Conservation (phyloP, 2,888 invertebrate genomes). For the Heliconius ismenius region DNA sequence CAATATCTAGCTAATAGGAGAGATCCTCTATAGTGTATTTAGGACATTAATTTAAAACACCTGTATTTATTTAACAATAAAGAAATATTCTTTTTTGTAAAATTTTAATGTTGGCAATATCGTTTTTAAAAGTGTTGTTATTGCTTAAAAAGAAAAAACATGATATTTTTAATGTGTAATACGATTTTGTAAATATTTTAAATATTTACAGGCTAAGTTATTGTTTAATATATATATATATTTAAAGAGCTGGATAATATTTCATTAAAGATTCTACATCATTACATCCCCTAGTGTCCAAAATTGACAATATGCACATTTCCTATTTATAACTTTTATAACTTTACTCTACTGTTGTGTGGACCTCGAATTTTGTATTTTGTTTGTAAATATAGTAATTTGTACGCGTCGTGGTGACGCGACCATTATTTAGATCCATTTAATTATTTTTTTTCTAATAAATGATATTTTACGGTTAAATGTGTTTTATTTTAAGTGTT, state of each 20-base stretch:
- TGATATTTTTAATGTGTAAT: no score
- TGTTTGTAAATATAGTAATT: constrained; percentile 19
- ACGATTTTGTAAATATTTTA: neutral
- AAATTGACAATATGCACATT: constrained; percentile 42
- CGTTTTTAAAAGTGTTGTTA: no score
- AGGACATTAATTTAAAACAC: neutral
- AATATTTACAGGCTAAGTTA: neutral
- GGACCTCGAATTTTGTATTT: constrained; percentile 25
- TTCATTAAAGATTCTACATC: neutral
- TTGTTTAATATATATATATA: no score
- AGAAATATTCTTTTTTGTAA: no score
- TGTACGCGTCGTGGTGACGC: constrained; percentile 1
- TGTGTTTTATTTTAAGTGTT: constrained; percentile 34
- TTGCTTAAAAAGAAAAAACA: no score
- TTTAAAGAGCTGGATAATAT: neutral
- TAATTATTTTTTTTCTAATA: constrained; percentile 64
- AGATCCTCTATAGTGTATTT: neutral
- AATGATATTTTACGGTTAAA: constrained; percentile 66
- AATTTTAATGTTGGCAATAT: no score
- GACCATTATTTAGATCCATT: constrained; percentile 38
- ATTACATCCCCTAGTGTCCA: constrained; percentile 28
- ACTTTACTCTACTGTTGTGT: constrained; percentile 33
- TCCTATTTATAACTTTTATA: constrained; percentile 45
- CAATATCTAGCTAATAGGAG: no score
- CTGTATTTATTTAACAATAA: neutral